A percentile compares a stretch with the other conserved stretches of the same genome.
phyloP scores from a whole-genome alignment of 2,113 vertebrate species.

The Aplodontia rufa region DNA sequence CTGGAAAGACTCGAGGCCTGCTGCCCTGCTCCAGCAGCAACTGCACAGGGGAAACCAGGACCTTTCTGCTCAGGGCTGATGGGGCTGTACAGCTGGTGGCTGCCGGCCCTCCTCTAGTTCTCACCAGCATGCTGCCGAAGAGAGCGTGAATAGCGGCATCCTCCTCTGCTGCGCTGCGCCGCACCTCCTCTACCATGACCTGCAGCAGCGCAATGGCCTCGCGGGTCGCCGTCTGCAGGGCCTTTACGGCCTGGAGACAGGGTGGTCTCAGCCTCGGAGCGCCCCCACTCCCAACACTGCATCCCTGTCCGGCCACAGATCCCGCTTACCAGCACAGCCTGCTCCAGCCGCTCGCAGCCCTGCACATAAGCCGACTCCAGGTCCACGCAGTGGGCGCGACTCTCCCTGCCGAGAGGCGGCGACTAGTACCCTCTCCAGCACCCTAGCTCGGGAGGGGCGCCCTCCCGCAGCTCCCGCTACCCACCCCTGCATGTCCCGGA shows the following conservation, averaged over 20 bases:
- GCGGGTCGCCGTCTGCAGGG: slow-evolving; percentile 91
- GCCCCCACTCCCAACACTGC: background rate
- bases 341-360: slow-evolving; percentile 95
- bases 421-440: background rate
- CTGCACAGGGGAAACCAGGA: background rate
- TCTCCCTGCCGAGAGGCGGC: slow-evolving; percentile 85
- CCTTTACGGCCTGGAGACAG: slow-evolving; percentile 90
- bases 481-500: slow-evolving; percentile 97
- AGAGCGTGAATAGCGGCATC: slow-evolving; percentile 92
- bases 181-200: slow-evolving; percentile 95
- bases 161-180: slow-evolving; percentile 91
- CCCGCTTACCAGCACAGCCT: slow-evolving; percentile 91
- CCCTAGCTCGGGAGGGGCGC: too few species aligned
- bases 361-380: slow-evolving; percentile 95
- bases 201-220: slow-evolving; percentile 93
- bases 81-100: background rate
- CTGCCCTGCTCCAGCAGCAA: background rate
- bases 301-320: accelerated
- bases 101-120: accelerated
- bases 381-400: slow-evolving; percentile 94
- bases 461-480: slow-evolving; percentile 50
- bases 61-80: background rate
- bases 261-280: background rate
- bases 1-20: background rate
- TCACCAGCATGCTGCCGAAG: slow-evolving; percentile 93